Percentiles rank a stretch among this genome's conserved stretches.
These are phyloP conservation scores for Dynastes maya DNA, from an alignment of 2,888 invertebrate genomes.

Conservation along the genomic window DNA sequence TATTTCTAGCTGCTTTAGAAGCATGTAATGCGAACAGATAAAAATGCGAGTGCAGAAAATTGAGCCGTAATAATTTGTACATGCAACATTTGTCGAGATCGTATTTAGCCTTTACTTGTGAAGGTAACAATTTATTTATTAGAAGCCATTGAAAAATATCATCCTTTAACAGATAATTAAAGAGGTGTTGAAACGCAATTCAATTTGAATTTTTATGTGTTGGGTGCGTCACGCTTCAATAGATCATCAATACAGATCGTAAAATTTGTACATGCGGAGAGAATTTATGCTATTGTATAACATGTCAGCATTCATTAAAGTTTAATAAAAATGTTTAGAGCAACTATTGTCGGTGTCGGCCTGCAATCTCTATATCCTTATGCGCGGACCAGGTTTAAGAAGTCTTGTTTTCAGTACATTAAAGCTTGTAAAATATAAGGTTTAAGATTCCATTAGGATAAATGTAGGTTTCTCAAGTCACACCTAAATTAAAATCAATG, in stretches of 20 bases:
- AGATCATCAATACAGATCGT: neutral
- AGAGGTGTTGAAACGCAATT: conserved; percentile 33
- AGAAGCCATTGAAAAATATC: conserved; percentile 17
- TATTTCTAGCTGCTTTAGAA: conserved; percentile 16
- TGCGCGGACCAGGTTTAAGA: no score
- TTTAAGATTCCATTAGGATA: no score
- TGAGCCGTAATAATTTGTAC: conserved; percentile 39
- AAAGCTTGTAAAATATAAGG: no score
- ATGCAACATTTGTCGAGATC: conserved; percentile 19
- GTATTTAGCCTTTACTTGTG: conserved; percentile 23
- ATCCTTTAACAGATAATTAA: conserved; percentile 29
- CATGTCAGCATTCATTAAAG: neutral
- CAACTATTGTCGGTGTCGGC: no score
- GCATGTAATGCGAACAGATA: conserved; percentile 38
- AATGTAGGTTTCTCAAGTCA: no score
- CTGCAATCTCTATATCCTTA: no score
- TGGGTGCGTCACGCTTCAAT: conserved; percentile 22
- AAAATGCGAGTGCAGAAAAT: conserved; percentile 33
- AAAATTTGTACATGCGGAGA: neutral
- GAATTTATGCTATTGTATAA: neutral
- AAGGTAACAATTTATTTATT: conserved; percentile 43
- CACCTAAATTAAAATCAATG: no score
- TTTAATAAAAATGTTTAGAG: neutral
- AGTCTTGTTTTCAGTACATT: no score
- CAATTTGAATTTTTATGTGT: conserved; percentile 28